phyloP scores from a whole-genome alignment of 2,113 vertebrate genomes.

The Saccopteryx bilineata region DNA sequence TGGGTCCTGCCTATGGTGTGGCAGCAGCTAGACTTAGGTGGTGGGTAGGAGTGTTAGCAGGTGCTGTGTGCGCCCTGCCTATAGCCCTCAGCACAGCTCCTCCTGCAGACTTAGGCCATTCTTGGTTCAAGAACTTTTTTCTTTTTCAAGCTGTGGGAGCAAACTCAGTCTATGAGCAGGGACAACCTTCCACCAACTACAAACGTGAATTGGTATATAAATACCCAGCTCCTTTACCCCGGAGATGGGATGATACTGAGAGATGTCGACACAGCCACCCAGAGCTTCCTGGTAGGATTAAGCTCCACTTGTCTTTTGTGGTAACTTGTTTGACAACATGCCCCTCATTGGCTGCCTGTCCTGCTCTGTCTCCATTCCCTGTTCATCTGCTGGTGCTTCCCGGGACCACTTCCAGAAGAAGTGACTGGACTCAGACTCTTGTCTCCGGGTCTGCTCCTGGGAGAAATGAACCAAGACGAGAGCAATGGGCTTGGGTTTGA shows the following conservation, averaged over 20 bases:
- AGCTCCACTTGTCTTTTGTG: neutral
- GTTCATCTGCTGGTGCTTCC: neutral
- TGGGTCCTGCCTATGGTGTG: neutral
- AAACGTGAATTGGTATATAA: neutral
- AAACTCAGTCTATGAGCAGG: neutral
- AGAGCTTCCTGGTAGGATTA: neutral
- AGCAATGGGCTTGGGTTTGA: neutral
- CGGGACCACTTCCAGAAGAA: neutral
- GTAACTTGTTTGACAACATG: neutral
- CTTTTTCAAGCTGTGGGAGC: neutral
- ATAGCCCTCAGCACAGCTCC: neutral
- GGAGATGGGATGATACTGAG: neutral
- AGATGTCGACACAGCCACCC: neutral
- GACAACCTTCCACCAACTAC: neutral
- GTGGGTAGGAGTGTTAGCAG: neutral
- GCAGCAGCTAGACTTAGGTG: neutral
- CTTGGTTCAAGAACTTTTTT: neutral
- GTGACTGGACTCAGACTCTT: neutral
- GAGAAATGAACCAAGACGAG: neutral
- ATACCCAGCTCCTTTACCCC: neutral
- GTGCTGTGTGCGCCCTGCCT: neutral
- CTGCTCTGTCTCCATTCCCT: neutral
- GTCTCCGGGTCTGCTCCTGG: neutral
- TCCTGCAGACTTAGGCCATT: neutral
- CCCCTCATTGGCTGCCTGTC: neutral